Conservation (phyloP, 2,113 vertebrate genomes). For the Crypturellus undulatus region DNA sequence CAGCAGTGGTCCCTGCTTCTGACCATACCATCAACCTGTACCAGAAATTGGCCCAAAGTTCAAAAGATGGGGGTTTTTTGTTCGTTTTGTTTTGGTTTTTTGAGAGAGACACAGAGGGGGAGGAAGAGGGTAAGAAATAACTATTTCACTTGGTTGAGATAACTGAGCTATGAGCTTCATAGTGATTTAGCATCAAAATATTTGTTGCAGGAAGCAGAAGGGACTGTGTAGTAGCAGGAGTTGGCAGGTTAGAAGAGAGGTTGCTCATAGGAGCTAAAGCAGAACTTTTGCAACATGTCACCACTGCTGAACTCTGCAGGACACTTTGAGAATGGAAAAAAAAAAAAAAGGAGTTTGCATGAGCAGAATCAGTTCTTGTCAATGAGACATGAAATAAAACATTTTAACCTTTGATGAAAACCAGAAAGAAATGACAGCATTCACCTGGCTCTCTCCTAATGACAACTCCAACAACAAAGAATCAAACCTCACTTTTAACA, state of each 20-base stretch:
- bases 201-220: neutral
- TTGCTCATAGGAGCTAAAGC: neutral
- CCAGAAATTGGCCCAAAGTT: neutral
- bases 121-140: neutral
- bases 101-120: neutral
- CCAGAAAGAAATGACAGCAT: neutral
- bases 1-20: neutral
- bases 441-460: neutral
- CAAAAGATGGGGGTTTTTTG: too few relatives aligned
- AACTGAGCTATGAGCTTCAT: neutral
- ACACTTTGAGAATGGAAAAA: neutral
- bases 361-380: neutral
- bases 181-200: neutral
- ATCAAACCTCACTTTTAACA: neutral
- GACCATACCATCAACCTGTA: neutral
- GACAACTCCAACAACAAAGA: rapidly evolving
- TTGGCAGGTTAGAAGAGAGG: neutral
- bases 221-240: neutral
- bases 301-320: neutral
- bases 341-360: neutral
- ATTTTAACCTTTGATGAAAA: neutral
- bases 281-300: neutral
- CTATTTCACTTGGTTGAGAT: neutral
- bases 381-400: neutral
- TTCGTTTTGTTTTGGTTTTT: neutral